Evolutionary conservation across 1,140 invertebrate genomes (phyloP).

Genomic region (Rhopalosiphum maidis): DNA sequence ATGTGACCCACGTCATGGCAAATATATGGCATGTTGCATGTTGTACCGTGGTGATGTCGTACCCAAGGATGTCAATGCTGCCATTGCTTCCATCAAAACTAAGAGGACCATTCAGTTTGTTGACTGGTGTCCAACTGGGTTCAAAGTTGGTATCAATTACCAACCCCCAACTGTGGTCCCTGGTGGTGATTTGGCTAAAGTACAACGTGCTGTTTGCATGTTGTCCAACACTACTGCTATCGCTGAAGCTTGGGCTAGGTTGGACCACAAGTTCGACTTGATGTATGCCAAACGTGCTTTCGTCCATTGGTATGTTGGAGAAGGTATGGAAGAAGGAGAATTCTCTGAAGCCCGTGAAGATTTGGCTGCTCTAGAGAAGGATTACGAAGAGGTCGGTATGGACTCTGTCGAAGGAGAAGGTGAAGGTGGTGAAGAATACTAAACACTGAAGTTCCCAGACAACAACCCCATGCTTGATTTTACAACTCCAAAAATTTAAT

Average conservation of each 20-base stretch:
- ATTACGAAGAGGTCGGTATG: constrained; percentile 73
- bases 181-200: constrained; percentile 82
- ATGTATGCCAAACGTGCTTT: constrained; percentile 69
- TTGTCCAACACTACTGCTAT: constrained; percentile 86
- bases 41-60: constrained; percentile 76
- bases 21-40: constrained; percentile 89
- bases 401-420: constrained; percentile 69
- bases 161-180: constrained; percentile 84
- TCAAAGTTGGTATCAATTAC: constrained; percentile 77
- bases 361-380: constrained; percentile 71
- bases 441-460: constrained; percentile 25
- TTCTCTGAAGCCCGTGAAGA: constrained; percentile 73
- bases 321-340: constrained; percentile 74
- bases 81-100: constrained; percentile 76
- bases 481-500: not conserved
- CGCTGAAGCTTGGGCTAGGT: constrained; percentile 83
- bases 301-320: constrained; percentile 64
- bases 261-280: constrained; percentile 72
- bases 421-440: constrained; percentile 65
- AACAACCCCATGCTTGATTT: not conserved
- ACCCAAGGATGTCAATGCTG: constrained; percentile 76
- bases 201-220: constrained; percentile 86
- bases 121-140: constrained; percentile 73
- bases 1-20: constrained; percentile 79
- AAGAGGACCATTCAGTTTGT: constrained; percentile 72